phyloP scores from a whole-genome alignment of 2,113 vertebrate species.

The Chrysemys picta region DNA sequence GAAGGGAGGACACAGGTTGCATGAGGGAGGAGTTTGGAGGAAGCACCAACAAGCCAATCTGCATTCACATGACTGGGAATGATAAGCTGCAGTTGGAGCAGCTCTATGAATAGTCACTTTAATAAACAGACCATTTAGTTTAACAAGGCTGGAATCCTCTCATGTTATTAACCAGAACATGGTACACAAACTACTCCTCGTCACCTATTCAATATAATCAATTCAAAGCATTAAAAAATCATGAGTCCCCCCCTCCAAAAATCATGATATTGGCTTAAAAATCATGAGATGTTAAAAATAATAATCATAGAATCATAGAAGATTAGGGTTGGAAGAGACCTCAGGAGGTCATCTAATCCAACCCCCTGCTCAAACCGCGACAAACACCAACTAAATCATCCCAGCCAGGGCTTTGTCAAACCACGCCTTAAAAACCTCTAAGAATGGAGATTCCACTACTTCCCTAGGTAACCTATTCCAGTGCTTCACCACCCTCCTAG shows the following conservation, averaged over 20 bases:
- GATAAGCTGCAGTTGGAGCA: not conserved
- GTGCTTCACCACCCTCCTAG: too few species aligned
- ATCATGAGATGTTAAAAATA: not conserved
- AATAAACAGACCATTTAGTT: not conserved
- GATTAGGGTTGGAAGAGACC: too few species aligned
- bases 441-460: too few species aligned
- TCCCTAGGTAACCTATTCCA: too few species aligned
- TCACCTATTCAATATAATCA: not conserved
- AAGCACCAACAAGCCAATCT: not conserved
- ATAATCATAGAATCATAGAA: too few species aligned
- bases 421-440: too few species aligned
- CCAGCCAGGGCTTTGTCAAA: too few species aligned
- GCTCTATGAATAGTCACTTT: not conserved
- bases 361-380: too few species aligned
- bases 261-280: not conserved
- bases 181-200: not conserved
- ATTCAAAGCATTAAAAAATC: not conserved
- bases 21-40: not conserved
- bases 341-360: too few species aligned
- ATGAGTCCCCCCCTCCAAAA: not conserved
- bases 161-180: not conserved
- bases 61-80: not conserved
- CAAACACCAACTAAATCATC: too few species aligned
- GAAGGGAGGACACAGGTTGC: not conserved
- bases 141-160: not conserved